phyloP scores from a whole-genome alignment of 2,888 invertebrate genomes.

The Biston stratarius region DNA sequence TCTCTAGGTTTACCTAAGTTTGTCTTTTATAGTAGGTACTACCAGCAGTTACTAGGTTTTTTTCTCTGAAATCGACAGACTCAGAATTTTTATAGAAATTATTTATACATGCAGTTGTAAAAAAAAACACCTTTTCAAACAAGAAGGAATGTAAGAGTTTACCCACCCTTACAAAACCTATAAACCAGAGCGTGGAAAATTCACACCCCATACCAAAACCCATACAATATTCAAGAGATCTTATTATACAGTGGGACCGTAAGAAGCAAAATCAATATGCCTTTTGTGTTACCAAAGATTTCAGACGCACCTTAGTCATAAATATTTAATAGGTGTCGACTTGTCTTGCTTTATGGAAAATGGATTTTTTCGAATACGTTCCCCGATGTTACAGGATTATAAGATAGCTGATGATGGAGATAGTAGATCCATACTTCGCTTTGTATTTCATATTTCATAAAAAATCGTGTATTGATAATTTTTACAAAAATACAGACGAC shows the following conservation, averaged over 20 bases:
- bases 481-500: too few species aligned
- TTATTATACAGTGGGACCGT: conserved; percentile 75
- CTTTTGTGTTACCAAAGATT: conserved; percentile 71
- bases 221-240: conserved; percentile 78
- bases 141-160: conserved; percentile 9
- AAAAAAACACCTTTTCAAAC: not conserved
- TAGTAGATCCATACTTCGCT: conserved; percentile 32
- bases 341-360: conserved; percentile 47
- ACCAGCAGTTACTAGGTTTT: not conserved
- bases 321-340: conserved; percentile 74
- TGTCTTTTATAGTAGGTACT: not conserved
- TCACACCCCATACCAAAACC: conserved; percentile 49
- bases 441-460: conserved; percentile 5
- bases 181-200: conserved; percentile 38
- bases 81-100: not conserved
- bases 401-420: conserved; percentile 41
- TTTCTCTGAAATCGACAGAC: too few species aligned
- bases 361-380: conserved; percentile 44
- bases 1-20: too few species aligned
- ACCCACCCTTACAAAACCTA: conserved; percentile 23
- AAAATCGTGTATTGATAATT: too few species aligned
- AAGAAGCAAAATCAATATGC: conserved; percentile 81
- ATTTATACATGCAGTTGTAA: not conserved
- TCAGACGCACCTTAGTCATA: conserved; percentile 67
- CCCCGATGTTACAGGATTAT: conserved; percentile 43